Conservation (phyloP, 2,888 invertebrate species). For the Podotricha telesiphe region DNA sequence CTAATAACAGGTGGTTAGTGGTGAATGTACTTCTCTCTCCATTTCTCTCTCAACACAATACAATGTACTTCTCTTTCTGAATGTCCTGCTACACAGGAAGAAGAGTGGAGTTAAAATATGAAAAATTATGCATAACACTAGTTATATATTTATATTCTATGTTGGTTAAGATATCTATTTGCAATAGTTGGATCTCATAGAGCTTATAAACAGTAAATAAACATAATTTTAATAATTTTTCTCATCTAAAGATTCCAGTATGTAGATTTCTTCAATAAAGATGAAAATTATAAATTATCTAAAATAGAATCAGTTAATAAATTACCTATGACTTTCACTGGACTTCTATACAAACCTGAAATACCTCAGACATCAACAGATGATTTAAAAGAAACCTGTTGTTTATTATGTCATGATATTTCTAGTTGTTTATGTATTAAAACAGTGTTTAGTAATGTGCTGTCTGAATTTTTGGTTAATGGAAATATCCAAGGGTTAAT, state of each 20-base stretch:
- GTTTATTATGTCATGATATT: constrained; percentile 25
- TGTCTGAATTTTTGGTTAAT: constrained; percentile 18
- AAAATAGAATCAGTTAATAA: constrained; percentile 28
- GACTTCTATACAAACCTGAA: constrained; percentile 38
- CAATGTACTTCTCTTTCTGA: too few relatives aligned
- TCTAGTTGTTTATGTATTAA: constrained; percentile 17
- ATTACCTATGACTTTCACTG: constrained; percentile 38
- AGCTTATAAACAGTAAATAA: not conserved
- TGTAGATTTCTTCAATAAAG: constrained; percentile 18
- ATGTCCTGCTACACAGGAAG: too few relatives aligned
- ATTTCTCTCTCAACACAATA: too few relatives aligned
- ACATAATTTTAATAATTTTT: not conserved
- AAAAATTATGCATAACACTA: not conserved
- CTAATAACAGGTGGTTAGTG: too few relatives aligned
- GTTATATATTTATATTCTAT: not conserved
- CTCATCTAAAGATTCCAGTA: constrained; percentile 26
- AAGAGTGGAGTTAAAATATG: not conserved
- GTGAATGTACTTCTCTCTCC: too few relatives aligned
- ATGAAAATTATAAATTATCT: constrained; percentile 19
- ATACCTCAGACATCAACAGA: constrained; percentile 10
- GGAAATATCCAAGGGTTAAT: constrained; percentile 32
- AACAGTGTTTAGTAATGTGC: constrained; percentile 17
- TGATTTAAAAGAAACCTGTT: constrained; percentile 28
- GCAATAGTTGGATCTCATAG: not conserved
- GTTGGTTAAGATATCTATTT: not conserved